phyloP scores from a whole-genome alignment of 2,797 vertebrate genomes.

The Phrynocephalus vlangalii region DNA sequence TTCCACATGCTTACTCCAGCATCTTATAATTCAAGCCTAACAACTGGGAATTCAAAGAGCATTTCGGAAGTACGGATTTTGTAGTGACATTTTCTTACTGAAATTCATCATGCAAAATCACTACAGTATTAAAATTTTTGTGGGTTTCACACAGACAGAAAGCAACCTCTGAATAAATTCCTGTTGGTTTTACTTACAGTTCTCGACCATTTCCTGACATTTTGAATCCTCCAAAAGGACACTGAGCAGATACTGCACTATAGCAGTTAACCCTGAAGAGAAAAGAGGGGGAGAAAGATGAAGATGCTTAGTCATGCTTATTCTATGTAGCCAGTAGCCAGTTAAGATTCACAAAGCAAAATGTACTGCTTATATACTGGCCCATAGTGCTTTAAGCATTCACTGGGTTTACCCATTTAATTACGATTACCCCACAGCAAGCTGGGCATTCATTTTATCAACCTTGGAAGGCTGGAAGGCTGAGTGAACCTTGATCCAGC shows the following conservation, averaged over 20 bases:
- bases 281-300: conserved; percentile 41
- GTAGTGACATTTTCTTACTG: neutral
- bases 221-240: conserved; percentile 91
- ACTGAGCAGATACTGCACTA: conserved; percentile 81
- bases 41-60: neutral
- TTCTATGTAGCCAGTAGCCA: neutral
- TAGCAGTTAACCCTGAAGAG: conserved; percentile 89
- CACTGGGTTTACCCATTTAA: no score
- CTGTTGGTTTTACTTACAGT: conserved; percentile 82
- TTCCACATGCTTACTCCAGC: neutral
- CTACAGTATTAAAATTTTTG: neutral
- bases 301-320: neutral
- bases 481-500: no score
- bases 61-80: neutral
- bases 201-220: conserved; percentile 94
- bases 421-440: no score
- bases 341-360: no score
- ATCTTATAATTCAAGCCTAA: neutral
- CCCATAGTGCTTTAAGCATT: no score
- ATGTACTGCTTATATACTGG: no score
- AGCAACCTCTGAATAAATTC: neutral
- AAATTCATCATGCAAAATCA: neutral
- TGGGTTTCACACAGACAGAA: conserved; percentile 21
- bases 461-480: no score
- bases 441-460: no score